These are phyloP conservation scores for Chloroceryle aenea DNA, from an alignment of 2,113 vertebrate species.

Conservation along the genomic window DNA sequence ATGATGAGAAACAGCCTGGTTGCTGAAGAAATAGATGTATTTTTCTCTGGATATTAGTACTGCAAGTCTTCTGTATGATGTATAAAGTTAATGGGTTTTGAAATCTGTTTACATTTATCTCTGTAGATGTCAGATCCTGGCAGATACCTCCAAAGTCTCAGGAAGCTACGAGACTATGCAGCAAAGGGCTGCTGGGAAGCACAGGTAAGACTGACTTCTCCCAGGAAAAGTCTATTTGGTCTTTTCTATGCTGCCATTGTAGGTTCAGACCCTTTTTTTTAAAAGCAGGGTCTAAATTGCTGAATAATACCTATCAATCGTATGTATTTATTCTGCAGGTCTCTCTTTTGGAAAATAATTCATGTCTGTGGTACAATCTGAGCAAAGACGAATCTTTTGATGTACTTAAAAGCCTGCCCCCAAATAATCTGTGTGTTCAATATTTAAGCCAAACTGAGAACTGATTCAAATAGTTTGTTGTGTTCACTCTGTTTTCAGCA, in stretches of 20 bases:
- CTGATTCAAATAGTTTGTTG: not conserved
- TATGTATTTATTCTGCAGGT: not conserved
- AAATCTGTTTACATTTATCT: not conserved
- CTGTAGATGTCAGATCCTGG: slow-evolving; percentile 89
- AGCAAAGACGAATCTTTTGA: not conserved
- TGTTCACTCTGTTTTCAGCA: not conserved
- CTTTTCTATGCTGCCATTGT: not conserved
- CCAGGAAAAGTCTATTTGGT: not conserved
- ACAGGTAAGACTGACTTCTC: slow-evolving; percentile 79
- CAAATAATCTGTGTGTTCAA: not conserved
- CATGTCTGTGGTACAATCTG: not conserved
- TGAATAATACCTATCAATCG: not conserved
- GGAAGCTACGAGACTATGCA: slow-evolving; percentile 92
- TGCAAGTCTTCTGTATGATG: not conserved
- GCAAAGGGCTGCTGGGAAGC: slow-evolving; percentile 96
- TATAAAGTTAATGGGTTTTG: not conserved
- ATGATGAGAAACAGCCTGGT: not conserved
- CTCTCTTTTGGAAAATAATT: not conserved
- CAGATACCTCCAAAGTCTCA: slow-evolving; percentile 90
- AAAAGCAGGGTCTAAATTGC: not conserved
- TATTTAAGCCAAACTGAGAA: not conserved
- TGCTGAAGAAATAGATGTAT: not conserved
- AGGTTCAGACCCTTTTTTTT: not conserved
- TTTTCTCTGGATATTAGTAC: not conserved
- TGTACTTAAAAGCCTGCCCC: not conserved